Evolutionary conservation across 2,888 invertebrate genomes (phyloP).

Genomic region (Tigriopus californicus): DNA sequence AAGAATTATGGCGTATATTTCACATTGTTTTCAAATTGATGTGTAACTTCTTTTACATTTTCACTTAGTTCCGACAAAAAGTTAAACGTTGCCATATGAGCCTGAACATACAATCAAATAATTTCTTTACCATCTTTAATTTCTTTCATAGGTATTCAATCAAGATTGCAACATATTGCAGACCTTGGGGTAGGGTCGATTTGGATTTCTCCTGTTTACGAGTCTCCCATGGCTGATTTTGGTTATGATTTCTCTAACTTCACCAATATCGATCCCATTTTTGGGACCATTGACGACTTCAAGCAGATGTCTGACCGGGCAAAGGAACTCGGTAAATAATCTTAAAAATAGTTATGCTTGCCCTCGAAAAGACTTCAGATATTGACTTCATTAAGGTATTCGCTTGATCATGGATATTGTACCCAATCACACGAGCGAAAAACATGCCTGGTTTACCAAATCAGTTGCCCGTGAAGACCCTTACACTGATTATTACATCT

Average conservation of each 20-base stretch:
- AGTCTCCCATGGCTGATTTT: slow-evolving; percentile 64
- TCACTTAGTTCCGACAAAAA: no score
- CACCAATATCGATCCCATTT: slow-evolving; percentile 46
- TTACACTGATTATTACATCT: slow-evolving; percentile 55
- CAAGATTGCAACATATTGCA: slow-evolving; percentile 36
- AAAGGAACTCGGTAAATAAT: slow-evolving; percentile 26
- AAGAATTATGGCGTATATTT: no score
- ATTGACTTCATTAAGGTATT: slow-evolving; percentile 26
- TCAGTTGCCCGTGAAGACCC: slow-evolving; percentile 39
- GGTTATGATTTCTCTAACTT: slow-evolving; percentile 73
- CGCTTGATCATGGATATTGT: slow-evolving; percentile 51
- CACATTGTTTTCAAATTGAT: no score
- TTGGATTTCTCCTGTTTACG: slow-evolving; percentile 68
- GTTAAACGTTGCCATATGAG: no score
- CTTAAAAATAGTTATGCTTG: neutral
- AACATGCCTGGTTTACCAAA: slow-evolving; percentile 49
- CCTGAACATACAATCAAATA: no score
- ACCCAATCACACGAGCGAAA: slow-evolving; percentile 35
- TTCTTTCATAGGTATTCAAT: slow-evolving; percentile 17
- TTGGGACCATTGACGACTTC: slow-evolving; percentile 54
- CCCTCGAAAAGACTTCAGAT: neutral
- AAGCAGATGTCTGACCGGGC: slow-evolving; percentile 37
- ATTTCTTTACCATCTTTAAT: no score
- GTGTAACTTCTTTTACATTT: no score
- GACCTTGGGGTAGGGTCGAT: slow-evolving; percentile 51